These are phyloP conservation scores for Chrysogorgia sp. DNA, from an alignment of 92 coral and sea anemone species.

Conservation along the genomic window DNA sequence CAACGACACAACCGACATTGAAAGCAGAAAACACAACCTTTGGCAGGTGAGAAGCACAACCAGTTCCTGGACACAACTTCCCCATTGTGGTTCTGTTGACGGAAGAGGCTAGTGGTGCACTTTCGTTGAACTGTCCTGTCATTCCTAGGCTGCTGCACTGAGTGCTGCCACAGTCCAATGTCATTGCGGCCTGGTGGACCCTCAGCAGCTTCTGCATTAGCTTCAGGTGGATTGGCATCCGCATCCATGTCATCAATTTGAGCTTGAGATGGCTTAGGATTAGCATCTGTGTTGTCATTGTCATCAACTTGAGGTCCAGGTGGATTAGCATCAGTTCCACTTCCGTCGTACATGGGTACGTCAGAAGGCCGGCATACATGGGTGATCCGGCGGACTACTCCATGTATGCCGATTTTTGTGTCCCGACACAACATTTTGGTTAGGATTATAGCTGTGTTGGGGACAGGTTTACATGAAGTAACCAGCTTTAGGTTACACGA, in stretches of 20 bases:
- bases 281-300: neutral
- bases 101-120: constrained; percentile 4
- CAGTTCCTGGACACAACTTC: neutral
- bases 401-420: too few species aligned
- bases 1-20: neutral
- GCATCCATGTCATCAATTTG: neutral
- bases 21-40: neutral
- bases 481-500: too few species aligned
- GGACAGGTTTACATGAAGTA: too few species aligned
- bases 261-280: neutral
- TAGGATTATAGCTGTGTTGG: too few species aligned
- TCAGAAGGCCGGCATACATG: too few species aligned
- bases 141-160: neutral
- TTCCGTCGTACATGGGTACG: too few species aligned
- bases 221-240: neutral
- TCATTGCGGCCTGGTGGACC: neutral
- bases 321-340: neutral
- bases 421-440: too few species aligned
- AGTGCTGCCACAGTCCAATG: constrained; percentile 2
- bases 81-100: neutral
- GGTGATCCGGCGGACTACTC: too few species aligned
- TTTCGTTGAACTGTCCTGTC: neutral
- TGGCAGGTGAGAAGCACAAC: constrained; percentile 1
- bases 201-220: neutral
- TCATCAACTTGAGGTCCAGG: neutral